Base-by-base conservation (phyloP, 2,113 vertebrate genomes). In the Chiloscyllium plagiosum region DNA sequence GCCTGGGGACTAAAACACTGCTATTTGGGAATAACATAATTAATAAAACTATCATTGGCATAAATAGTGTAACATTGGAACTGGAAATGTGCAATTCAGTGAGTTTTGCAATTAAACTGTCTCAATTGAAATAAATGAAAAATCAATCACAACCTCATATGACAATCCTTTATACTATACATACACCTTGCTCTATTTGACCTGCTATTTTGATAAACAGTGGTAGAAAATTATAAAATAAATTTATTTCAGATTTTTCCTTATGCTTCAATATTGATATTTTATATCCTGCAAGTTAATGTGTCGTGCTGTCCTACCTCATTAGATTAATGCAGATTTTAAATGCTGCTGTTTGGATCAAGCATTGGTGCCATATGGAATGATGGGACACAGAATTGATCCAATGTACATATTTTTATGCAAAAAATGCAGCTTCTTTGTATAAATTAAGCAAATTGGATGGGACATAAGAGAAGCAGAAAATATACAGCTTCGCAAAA, bases 71-170 rank as follows among this genome's bases (percentile, higher is more conserved):
- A 76, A 17, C 69, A 95, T 72, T 70, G 69, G 69, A 24, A 52
- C 69, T 95, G 47, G 7, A 68, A 72, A 69, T 69, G 4, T 92
- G 89, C 33, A 66, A 93, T 66, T 93, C 89, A 66, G 89, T 66
- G 61, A 19, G 24, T 76, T 95, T 52, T 95, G 69, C 42, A 95
- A 76, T 95, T 95, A 90, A 61, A 61, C 87, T 17, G 70, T 52
- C n/a, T 29, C 94, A 52, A 52, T 93, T 95, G 26, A 50, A 95
- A 95, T 95, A 76, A 52, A 70, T 72, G 94, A 93, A 93, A 68
- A 93, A 72, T 52, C 42, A 95, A 68, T 95, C 94, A 52, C 47
- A 47, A n/a, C 61, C n/a, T 19, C 65, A 37, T 24, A 52, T 47
- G 19, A 95, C 12, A 47, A 42, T 13, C 37, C 22, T 94, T 94